Base-by-base conservation (phyloP, 2,888 invertebrate species). In the Ectemnius cavifrons region DNA sequence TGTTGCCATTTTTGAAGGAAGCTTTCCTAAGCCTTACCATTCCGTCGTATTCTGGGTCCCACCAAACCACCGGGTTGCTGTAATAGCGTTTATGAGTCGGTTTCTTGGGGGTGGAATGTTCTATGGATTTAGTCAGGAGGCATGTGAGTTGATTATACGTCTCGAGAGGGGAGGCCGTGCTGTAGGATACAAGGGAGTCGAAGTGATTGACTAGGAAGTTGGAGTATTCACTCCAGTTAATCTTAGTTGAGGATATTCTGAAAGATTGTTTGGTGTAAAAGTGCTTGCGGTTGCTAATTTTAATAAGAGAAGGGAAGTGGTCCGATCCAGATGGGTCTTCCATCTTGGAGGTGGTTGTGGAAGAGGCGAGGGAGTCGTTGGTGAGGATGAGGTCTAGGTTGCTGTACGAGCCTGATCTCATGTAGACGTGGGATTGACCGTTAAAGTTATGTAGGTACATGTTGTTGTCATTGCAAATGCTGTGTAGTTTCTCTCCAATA, bases 1-100 rank as follows among this genome's bases (percentile, higher is more conserved):
- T 23, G 23, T 23, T 23, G 23, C 23, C 23, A 23, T 2, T 2
- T 23, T 23, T 23, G 23, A 23, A 23, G 0, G 23, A 2, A 2
- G 23, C 23, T 23, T 23, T 23, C 2, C 23, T 23, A 2, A 23
- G 23, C 3, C 23, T 23, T 2, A 23, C 3, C 3, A 3, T 23
- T 2, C 3, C 0, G 23, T 23, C 23, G 23, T 3, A 23, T 2
- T 23, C 23, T 23, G 2, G 23, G 23, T 23, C 23, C 23, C 23
- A 23, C 23, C 23, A 23, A 23, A 2, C 23, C 3, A 23, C 23
- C 3, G 23, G 23, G 3, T 23, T 20, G 45, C 49, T 56, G 8
- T 71, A 68, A 59, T 16, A 59, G 27, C 67, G 14, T 59, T 76
- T 73, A 20, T 57, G 74, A 11, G 63, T 27, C 1, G 75, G 69